These are phyloP conservation scores for Prinia subflava DNA, from an alignment of 2,113 vertebrate species.

Conservation along the genomic window DNA sequence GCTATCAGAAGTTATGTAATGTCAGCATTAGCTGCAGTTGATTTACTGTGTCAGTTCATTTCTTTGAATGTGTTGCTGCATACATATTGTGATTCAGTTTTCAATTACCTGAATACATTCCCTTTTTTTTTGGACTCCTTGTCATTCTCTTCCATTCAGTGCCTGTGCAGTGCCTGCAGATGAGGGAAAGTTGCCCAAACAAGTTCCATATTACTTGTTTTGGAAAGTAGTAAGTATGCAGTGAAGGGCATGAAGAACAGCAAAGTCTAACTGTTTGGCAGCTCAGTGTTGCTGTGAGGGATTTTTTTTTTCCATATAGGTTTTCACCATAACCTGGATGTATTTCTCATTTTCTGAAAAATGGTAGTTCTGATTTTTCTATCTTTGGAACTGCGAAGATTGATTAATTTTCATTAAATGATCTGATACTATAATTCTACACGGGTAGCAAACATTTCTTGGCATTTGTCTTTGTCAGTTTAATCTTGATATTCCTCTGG, in stretches of 20 bases:
- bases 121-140: background rate
- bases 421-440: background rate
- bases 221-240: background rate
- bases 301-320: background rate
- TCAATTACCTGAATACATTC: background rate
- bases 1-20: slow-evolving; percentile 5
- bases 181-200: background rate
- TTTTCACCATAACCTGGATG: background rate
- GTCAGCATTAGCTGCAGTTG: background rate
- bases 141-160: background rate
- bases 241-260: background rate
- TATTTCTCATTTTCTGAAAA: background rate
- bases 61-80: background rate
- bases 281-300: background rate
- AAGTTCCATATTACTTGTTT: background rate
- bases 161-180: background rate
- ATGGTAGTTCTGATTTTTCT: background rate
- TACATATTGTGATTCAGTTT: background rate
- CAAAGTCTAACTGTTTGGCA: background rate
- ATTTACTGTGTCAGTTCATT: background rate
- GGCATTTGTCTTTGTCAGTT: background rate
- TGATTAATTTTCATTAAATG: background rate
- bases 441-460: background rate
- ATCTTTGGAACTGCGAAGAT: background rate
- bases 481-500: background rate